Percentiles rank a stretch among this genome's conserved stretches.
Conservation (phyloP, 2,888 invertebrate genomes). For the Ochropleura leucogaster region DNA sequence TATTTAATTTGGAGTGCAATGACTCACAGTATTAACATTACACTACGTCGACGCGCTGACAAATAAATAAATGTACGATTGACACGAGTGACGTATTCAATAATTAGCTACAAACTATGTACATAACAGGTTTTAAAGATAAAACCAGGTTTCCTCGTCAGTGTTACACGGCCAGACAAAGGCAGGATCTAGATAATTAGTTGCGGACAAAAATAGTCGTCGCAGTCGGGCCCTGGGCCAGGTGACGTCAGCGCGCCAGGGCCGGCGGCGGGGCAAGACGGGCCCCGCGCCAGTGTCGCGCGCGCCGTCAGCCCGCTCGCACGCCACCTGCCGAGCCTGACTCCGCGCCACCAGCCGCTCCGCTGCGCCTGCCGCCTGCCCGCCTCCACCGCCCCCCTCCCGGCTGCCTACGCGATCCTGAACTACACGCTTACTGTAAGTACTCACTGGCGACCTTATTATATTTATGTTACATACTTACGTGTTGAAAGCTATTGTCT, state of each 20-base stretch:
- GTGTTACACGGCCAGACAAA: slow-evolving; percentile 83
- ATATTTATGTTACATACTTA: slow-evolving; percentile 67
- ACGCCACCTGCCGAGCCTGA: slow-evolving; percentile 79
- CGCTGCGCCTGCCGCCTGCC: slow-evolving; percentile 66
- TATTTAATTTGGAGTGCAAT: slow-evolving; percentile 71
- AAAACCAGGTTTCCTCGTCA: slow-evolving; percentile 84
- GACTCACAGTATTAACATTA: slow-evolving; percentile 66
- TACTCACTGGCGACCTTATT: slow-evolving; percentile 67
- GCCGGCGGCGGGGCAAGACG: slow-evolving; percentile 89
- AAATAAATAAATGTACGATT: slow-evolving; percentile 67
- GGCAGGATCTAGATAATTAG: slow-evolving; percentile 89
- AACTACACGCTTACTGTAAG: slow-evolving; percentile 74
- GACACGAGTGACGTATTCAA: slow-evolving; percentile 67
- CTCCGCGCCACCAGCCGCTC: slow-evolving; percentile 72
- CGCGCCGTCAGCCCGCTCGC: slow-evolving; percentile 89
- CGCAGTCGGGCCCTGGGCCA: slow-evolving; percentile 89
- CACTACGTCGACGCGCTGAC: slow-evolving; percentile 68
- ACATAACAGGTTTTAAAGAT: slow-evolving; percentile 70
- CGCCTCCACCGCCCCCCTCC: slow-evolving; percentile 68
- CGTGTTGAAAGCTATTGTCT: slow-evolving; percentile 78
- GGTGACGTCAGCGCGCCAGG: slow-evolving; percentile 89
- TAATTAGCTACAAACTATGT: slow-evolving; percentile 64
- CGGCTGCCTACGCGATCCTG: slow-evolving; percentile 72
- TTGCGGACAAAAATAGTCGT: slow-evolving; percentile 89
- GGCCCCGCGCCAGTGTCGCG: slow-evolving; percentile 91